Evolutionary conservation across 2,888 invertebrate species (phyloP).

Genomic region (Agrypnus murinus): DNA sequence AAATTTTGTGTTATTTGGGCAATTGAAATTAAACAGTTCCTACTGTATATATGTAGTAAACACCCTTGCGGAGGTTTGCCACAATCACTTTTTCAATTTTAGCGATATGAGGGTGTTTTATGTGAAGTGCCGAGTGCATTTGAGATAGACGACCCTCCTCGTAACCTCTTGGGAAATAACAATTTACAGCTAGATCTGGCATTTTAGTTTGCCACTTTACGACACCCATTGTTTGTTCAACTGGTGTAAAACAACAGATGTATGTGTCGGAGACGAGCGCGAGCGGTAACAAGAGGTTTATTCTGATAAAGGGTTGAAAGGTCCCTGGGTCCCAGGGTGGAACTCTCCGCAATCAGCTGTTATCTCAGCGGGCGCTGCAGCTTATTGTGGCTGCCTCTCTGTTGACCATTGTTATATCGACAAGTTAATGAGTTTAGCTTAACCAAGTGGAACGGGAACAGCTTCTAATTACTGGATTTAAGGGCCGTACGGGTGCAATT

Average conservation of each 20-base stretch:
- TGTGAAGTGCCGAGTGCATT: conserved; percentile 24
- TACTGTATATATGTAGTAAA: conserved; percentile 5
- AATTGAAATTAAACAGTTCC: conserved; percentile 31
- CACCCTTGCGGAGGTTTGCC: conserved; percentile 11
- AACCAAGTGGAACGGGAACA: conserved; percentile 45
- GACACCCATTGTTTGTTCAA: conserved; percentile 54
- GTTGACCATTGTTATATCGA: conserved; percentile 68
- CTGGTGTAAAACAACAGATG: conserved; percentile 60
- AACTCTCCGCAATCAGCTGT: conserved; percentile 65
- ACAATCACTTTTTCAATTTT: conserved; percentile 47
- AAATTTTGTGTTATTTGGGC: background rate
- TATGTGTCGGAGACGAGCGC: conserved; percentile 53
- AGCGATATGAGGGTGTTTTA: conserved; percentile 22
- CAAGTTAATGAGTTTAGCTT: conserved; percentile 66
- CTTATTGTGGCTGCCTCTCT: conserved; percentile 58
- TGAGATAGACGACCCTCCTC: conserved; percentile 23
- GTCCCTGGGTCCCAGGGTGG: conserved; percentile 61
- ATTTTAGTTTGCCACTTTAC: conserved; percentile 49
- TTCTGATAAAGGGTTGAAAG: conserved; percentile 64
- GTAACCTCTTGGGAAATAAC: conserved; percentile 50
- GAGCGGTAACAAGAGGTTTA: conserved; percentile 48
- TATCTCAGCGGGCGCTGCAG: conserved; percentile 62
- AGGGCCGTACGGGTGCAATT: conserved; percentile 40
- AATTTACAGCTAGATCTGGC: conserved; percentile 53
- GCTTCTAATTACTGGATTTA: conserved; percentile 47